Conservation (phyloP, 2,113 vertebrate species). For the Plecotus auritus region DNA sequence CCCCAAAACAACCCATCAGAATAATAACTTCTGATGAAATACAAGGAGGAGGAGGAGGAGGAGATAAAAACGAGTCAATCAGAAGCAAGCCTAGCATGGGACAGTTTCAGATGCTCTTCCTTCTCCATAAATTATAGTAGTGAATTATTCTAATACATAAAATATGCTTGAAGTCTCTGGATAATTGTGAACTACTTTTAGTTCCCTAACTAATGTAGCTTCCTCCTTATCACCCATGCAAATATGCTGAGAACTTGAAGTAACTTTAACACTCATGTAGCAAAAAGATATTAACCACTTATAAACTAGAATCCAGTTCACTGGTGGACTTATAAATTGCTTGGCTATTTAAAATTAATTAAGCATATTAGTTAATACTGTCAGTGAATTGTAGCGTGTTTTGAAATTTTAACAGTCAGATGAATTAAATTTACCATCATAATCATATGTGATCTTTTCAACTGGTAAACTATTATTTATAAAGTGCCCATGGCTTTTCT, state of each 20-base stretch:
- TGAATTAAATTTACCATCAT: neutral
- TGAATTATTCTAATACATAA: neutral
- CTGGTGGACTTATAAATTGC: neutral
- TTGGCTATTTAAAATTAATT: neutral
- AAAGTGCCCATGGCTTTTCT: neutral
- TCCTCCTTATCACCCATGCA: neutral
- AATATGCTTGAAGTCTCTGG: neutral
- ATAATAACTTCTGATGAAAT: neutral
- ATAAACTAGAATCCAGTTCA: neutral
- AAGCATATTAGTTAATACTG: neutral
- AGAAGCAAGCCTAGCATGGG: neutral
- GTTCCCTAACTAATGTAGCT: neutral
- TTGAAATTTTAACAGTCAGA: neutral
- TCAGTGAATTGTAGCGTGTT: neutral
- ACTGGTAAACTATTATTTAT: neutral
- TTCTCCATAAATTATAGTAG: neutral
- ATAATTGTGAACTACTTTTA: neutral
- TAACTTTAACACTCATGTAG: neutral
- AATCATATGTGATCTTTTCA: neutral
- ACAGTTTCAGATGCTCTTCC: neutral
- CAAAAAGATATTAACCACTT: neutral
- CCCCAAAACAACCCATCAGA: neutral
- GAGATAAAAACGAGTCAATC: no score
- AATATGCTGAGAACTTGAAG: neutral
- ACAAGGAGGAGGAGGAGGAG: neutral